Evolutionary conservation across 2,888 invertebrate genomes (phyloP), one percentile per base, ranked within the genome.

Genomic region (Drosophila gaucha): DNA sequence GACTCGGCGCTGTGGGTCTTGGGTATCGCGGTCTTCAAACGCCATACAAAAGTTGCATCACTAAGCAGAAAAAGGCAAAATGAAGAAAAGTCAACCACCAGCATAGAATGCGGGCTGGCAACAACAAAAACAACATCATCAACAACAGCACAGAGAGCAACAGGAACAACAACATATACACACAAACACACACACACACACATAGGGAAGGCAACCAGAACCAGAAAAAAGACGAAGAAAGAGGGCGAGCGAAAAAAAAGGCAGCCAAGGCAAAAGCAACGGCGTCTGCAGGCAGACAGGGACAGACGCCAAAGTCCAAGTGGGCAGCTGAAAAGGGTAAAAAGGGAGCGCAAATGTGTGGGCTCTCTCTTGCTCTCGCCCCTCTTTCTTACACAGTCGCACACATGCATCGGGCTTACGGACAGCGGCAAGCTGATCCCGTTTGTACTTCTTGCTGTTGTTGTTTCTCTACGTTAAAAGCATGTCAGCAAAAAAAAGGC

Each of bases 81-180:
- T 63, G 76, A 84, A 78, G 77, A 83, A 78, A 88, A 89, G 89
- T 90, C 89, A 90, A 90, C 83, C 88, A 89, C 89, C 90, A 90
- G 85, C 83, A 80, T 85, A 89, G 90, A 89, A 90, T 90, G 90
- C 89, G 88, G 82, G 82, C 84, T 60, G 64, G 52, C 62, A 60
- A 38, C 63, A 66, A 46, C 59, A 38, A 49, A 38, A 67, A 59
- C 46, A 69, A 39, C 30, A 63, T 43, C 47, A 63, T 43, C 14
- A 49, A 41, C 20, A 67, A 4, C 49, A 38, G 28, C 20, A 44
- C 51, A 56, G 36, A 38, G 59, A 56, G 57, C 31, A 46, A 49
- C 38, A 56, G 44, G 38, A 67, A 54, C 39, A 63, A 49, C 46
- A 41, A 36, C 33, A 59, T 35, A 67, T 9, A 14, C 18, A 28